A percentile compares a stretch with the other conserved stretches of the same genome.
phyloP scores from a whole-genome alignment of 2,888 invertebrate species.

The Oxycera nigricornis region DNA sequence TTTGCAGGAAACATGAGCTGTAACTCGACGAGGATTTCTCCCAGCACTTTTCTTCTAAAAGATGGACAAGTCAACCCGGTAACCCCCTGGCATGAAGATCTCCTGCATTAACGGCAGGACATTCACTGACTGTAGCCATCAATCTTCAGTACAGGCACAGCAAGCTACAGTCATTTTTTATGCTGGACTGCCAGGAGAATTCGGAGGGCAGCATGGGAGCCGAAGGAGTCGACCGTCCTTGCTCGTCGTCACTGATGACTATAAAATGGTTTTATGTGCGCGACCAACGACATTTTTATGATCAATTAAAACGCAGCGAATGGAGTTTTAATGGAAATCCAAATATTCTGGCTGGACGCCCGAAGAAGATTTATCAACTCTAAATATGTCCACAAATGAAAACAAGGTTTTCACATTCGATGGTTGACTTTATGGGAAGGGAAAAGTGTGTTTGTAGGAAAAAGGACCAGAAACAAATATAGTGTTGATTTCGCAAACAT shows the following conservation, averaged over 20 bases:
- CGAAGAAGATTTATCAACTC: constrained; percentile 5
- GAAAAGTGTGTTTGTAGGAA: too few relatives aligned
- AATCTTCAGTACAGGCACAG: neutral
- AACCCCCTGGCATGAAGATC: neutral
- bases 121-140: neutral
- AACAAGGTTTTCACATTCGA: neutral
- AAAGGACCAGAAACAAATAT: too few relatives aligned
- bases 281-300: constrained; percentile 35
- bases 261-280: constrained; percentile 32
- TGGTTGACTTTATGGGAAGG: neutral
- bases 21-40: neutral
- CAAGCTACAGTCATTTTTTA: neutral
- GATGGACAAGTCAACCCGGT: neutral
- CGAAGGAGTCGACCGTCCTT: neutral
- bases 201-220: neutral
- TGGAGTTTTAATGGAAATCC: constrained; percentile 37
- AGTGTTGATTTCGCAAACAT: too few relatives aligned
- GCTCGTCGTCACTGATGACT: neutral
- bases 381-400: neutral
- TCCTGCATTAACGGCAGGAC: neutral
- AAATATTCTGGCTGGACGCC: neutral
- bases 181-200: neutral
- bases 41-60: neutral
- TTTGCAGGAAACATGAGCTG: neutral
- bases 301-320: constrained; percentile 38